A percentile compares a stretch with the other conserved stretches of the same genome.
Conservation (phyloP, 2,113 vertebrate genomes). For the Platysternon megacephalum region DNA sequence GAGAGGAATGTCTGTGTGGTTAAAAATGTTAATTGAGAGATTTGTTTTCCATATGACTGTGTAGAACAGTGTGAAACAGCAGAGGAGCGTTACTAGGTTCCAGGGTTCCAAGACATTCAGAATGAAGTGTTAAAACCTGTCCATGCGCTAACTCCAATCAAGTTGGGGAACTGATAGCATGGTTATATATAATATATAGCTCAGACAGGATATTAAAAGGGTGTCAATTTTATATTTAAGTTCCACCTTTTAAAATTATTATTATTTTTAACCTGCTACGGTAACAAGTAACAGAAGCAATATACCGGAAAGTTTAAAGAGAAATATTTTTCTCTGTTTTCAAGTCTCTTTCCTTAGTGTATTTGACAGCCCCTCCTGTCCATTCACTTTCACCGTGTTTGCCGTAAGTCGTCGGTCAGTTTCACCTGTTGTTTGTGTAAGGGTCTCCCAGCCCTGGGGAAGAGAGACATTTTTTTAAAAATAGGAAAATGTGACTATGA, state of each 20-base stretch:
- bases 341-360: slow-evolving; percentile 10
- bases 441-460: not conserved
- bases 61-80: not conserved
- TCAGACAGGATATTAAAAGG: not conserved
- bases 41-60: not conserved
- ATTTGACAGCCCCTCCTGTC: slow-evolving; percentile 46
- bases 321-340: slow-evolving; percentile 15
- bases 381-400: not conserved
- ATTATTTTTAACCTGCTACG: slow-evolving; percentile 35
- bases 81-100: not conserved
- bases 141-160: not conserved
- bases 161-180: not conserved
- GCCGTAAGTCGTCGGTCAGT: not conserved
- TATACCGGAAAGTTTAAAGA: not conserved
- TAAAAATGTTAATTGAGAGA: not conserved
- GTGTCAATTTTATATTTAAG: not conserved
- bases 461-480: slow-evolving; percentile 1
- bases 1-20: not conserved
- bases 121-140: not conserved
- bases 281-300: slow-evolving; percentile 2
- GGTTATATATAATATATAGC: not conserved
- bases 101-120: not conserved
- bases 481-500: not conserved
- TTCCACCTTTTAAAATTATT: slow-evolving; percentile 6
- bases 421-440: not conserved